phyloP scores from a whole-genome alignment of 2,113 vertebrate species.

The Chauna torquata region DNA sequence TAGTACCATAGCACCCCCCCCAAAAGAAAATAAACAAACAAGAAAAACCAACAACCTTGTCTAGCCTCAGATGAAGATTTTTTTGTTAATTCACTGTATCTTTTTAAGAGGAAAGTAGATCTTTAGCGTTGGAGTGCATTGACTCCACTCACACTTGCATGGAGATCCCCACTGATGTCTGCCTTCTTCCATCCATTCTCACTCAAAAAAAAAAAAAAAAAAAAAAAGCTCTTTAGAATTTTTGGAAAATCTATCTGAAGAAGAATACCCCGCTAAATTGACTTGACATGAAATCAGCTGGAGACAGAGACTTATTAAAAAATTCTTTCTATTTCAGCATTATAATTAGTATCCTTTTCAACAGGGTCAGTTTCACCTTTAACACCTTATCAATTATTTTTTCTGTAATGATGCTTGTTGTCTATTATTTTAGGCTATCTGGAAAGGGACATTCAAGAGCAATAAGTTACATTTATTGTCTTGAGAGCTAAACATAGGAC shows the following conservation, averaged over 20 bases:
- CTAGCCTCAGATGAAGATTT: slow-evolving; percentile 45
- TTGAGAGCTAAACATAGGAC: neutral
- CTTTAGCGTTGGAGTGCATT: neutral
- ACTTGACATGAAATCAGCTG: neutral
- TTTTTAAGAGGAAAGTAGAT: slow-evolving; percentile 7
- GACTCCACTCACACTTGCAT: neutral
- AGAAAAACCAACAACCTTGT: neutral
- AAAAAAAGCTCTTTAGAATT: too few species aligned
- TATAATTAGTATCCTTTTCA: neutral
- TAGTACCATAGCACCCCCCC: neutral
- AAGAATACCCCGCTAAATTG: neutral
- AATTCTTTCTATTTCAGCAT: neutral
- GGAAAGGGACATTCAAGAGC: neutral
- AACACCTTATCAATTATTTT: neutral
- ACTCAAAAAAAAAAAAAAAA: too few species aligned
- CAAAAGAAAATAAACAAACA: neutral
- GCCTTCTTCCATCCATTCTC: neutral
- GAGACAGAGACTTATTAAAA: neutral
- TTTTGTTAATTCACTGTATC: slow-evolving; percentile 47
- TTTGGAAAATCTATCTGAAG: neutral
- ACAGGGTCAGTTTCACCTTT: neutral
- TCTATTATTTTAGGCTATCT: neutral
- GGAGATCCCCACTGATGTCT: neutral
- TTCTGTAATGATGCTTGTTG: neutral
- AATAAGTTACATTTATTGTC: neutral